Evolutionary conservation across 2,113 vertebrate genomes (phyloP), one percentile per base, ranked within the genome.

Genomic region (Ancistrus triradiatus): DNA sequence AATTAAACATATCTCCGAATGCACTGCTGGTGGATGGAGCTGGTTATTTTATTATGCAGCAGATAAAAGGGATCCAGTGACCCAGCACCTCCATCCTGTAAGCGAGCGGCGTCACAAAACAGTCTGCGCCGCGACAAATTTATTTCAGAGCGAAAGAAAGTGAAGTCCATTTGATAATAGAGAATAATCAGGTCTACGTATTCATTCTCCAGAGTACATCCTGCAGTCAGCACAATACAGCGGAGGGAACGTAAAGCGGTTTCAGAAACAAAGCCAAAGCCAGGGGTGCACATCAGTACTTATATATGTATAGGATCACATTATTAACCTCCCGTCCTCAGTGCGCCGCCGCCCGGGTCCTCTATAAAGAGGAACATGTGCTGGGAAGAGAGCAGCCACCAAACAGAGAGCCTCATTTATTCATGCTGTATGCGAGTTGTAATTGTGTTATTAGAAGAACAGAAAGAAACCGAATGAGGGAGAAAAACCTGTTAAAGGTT

Each of bases 381-480:
- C 59, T 22, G 37, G 49, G 27, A 52, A 21, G 47, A 42, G 61
- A 60, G 5, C 64, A 72, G 44, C 62, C 74, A 66, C 77, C 68
- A 75, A 84, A 75, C 73, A 77, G 65, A 17, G 14, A 48, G 67
- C 51, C 74, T 84, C 80, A 83, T 86, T 79, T 83, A 83, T 81
- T 70, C 75, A 74, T 77, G 77, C 79, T 80, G 72, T 81, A 85
- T 84, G 81, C 79, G 79, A 77, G 76, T 82, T 84, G 79, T 83
- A 81, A 83, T 85, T 77, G 77, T 84, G 77, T 86, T 83, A 84
- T 85, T 83, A 84, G 77, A 82, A 78, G 74, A 82, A 82, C 83
- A 82, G 70, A 79, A 71, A 70, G 69, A 69, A 73, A 63, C 68
- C 83, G 80, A 85, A 84, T 78, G 73, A 59, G 25, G 9, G 15